phyloP scores from a whole-genome alignment of 53 echinoderm and acorn worm genomes.

The Hippasteria phrygiana region DNA sequence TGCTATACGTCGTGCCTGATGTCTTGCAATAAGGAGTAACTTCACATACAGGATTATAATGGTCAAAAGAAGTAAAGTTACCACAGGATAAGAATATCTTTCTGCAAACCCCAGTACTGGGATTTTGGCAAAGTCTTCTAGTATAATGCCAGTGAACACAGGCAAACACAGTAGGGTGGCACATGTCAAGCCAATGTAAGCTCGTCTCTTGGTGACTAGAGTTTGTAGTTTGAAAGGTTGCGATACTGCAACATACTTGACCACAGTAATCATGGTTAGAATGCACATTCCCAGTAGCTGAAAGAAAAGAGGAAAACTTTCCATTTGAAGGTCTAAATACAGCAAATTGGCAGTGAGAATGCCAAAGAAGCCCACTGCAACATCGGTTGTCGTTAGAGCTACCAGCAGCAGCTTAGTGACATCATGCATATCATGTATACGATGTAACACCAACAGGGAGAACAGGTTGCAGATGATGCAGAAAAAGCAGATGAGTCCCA shows the following conservation, averaged over 20 bases:
- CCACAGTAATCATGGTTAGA: not conserved
- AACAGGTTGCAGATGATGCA: constrained; percentile 3
- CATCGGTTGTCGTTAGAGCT: not conserved
- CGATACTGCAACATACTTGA: not conserved
- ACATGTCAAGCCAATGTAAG: constrained; percentile 10
- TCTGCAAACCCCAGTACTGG: too few relatives aligned
- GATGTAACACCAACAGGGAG: constrained; percentile 16
- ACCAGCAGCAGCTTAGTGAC: constrained; percentile 26
- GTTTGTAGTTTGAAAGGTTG: constrained; percentile 1
- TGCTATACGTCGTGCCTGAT: constrained; percentile 42
- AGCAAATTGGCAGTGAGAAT: not conserved
- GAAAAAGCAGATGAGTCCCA: not conserved
- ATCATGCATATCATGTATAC: constrained; percentile 33
- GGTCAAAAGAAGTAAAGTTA: not conserved
- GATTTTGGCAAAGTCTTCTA: not conserved
- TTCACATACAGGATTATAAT: not conserved
- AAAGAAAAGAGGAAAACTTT: not conserved
- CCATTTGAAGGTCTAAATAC: not conserved
- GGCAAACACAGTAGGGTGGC: not conserved
- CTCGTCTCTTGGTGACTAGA: constrained; percentile 6
- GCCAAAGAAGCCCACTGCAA: constrained; percentile 7
- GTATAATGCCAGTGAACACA: not conserved
- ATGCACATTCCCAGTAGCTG: not conserved
- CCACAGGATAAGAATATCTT: not conserved
- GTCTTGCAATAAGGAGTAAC: constrained; percentile 12